Evolutionary conservation across 2,113 vertebrate genomes (phyloP).

Genomic region (Zosterops japonicus): DNA sequence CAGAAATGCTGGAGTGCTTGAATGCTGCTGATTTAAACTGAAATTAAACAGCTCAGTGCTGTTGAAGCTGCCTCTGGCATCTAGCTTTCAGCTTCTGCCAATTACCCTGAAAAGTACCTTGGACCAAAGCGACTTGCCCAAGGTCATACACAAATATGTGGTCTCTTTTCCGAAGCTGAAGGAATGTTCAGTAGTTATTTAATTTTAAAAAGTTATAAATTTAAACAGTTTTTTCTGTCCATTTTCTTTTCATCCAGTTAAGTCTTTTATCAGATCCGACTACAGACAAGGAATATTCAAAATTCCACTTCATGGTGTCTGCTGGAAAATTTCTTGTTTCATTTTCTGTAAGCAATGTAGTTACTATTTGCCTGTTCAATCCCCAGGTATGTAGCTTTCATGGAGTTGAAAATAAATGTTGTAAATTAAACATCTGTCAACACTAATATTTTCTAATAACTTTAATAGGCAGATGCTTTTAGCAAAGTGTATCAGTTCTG

Average conservation of each 20-base stretch:
- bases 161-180: not conserved
- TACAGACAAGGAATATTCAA: conserved; percentile 24
- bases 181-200: conserved; percentile 25
- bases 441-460: conserved; percentile 77
- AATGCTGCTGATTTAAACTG: not conserved
- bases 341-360: conserved; percentile 44
- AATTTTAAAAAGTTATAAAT: not conserved
- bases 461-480: conserved; percentile 77
- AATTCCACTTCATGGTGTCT: conserved; percentile 44
- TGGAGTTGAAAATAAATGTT: conserved; percentile 71
- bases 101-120: not conserved
- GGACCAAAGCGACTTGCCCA: not conserved
- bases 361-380: conserved; percentile 65
- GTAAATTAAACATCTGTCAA: conserved; percentile 77
- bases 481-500: conserved; percentile 35
- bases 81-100: not conserved
- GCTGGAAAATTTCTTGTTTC: conserved; percentile 39
- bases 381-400: conserved; percentile 70
- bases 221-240: not conserved
- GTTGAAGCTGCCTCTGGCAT: not conserved
- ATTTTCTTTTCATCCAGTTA: conserved; percentile 41
- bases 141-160: not conserved
- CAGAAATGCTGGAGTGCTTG: not conserved
- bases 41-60: not conserved
- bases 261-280: conserved; percentile 36